Evolutionary conservation across 2,888 invertebrate species (phyloP), one percentile per base, ranked within the genome.

Genomic region (Aphodius sticticus): DNA sequence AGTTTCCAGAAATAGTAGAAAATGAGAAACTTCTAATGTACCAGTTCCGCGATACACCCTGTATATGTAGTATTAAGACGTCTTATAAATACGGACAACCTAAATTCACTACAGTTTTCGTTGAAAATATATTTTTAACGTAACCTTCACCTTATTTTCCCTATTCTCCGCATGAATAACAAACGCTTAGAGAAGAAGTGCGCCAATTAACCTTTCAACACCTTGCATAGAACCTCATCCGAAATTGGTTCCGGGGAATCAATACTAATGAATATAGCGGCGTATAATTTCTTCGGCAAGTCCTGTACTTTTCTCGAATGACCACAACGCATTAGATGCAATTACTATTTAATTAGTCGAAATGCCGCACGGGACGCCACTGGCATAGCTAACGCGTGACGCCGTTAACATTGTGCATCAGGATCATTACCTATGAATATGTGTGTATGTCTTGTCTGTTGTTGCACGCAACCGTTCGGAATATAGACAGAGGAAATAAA

Each of bases 281-380:
- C 12, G 12, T 53, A 53, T 53, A 53, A 53, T 53, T 53, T 53
- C 53, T 12, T 53, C 53, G 53, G 12, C 7, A 7, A 53, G 53
- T 53, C 53, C 53, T 53, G 53, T 12, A 53, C 53, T 53, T 53
- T 53, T 53, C 53, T 53, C 53, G 53, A 53, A 7, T 53, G 12
- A 53, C 7, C 53, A 7, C 53, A 5, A 53, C 53, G 53, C 53
- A 53, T 53, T 53, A 53, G 2, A 53, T 53, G 2, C 53, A 53
- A 53, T 53, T 53, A 53, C 53, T 53, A 53, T 53, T 53, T 53
- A 53, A 53, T 53, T 53, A 53, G 53, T 53, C 53, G 53, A 53
- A 53, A 53, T 53, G 53, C 53, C 3, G 53, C 53, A 53, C 53
- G 53, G 53, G 53, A 53, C 53, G 53, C 12, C 53, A 53, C 53